Conservation (phyloP, 2,797 vertebrate genomes). For the Ctenochaetus hawaiiensis region DNA sequence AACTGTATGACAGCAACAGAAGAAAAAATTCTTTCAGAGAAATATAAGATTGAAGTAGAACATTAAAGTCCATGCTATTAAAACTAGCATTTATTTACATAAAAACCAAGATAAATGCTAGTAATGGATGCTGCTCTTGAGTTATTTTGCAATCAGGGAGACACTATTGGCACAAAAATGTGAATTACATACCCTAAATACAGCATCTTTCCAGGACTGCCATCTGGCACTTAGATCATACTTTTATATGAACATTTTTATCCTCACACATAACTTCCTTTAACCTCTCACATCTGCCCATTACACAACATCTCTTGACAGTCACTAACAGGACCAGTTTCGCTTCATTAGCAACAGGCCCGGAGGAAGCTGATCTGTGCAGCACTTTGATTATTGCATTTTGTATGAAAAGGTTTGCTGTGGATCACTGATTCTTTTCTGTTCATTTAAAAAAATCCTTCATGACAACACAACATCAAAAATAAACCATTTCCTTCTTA, state of each 20-base stretch:
- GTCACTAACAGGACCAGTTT: not conserved
- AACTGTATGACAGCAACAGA: not conserved
- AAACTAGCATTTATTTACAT: conserved; percentile 10
- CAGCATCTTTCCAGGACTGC: not conserved
- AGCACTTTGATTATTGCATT: not conserved
- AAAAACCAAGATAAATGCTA: not conserved
- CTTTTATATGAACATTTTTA: not conserved
- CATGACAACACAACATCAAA: no score
- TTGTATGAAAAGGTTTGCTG: no score
- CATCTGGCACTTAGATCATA: conserved; percentile 1
- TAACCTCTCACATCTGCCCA: not conserved
- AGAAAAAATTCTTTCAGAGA: conserved; percentile 24
- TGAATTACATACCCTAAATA: not conserved
- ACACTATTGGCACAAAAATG: conserved; percentile 13
- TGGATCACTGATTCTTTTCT: no score
- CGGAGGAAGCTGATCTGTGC: not conserved
- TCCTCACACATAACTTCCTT: conserved; percentile 15
- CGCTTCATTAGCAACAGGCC: not conserved
- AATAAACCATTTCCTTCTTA: no score
- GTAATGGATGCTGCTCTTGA: no score
- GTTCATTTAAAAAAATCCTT: no score
- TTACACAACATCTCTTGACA: not conserved
- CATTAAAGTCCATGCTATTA: conserved; percentile 1
- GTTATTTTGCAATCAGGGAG: not conserved
- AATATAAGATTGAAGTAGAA: conserved; percentile 10